Evolutionary conservation across 2,797 vertebrate species (phyloP).

Genomic region (Strix occidentalis): DNA sequence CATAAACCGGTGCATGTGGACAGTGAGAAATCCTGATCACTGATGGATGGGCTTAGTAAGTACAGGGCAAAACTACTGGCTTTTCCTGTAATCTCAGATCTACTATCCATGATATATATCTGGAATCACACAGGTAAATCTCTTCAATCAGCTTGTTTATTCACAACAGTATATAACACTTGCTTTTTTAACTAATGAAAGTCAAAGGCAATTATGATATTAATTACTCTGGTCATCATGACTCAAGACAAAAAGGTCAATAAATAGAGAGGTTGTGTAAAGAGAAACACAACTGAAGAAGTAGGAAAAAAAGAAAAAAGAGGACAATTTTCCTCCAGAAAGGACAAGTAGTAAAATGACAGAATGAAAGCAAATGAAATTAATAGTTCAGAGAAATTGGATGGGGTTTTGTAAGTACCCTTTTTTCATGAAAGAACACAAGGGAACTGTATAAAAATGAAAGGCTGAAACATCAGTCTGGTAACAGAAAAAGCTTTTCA

Average conservation of each 20-base stretch:
- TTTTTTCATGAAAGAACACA: neutral
- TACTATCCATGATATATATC: neutral
- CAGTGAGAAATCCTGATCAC: neutral
- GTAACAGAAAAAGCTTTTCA: constrained; percentile 20
- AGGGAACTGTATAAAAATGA: neutral
- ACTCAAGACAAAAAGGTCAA: neutral
- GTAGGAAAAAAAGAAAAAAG: neutral
- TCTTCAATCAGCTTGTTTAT: neutral
- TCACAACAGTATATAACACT: neutral
- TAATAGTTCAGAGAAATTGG: neutral
- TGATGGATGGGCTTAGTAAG: neutral
- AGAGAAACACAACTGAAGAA: neutral
- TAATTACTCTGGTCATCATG: neutral
- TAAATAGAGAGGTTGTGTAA: neutral
- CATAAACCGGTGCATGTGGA: neutral
- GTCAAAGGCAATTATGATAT: neutral
- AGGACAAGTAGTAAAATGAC: neutral
- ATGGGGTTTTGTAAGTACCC: neutral
- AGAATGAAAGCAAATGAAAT: neutral
- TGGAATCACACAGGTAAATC: neutral
- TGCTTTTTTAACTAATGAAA: neutral
- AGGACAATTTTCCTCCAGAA: neutral
- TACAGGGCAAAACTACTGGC: neutral
- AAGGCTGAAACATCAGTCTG: neutral
- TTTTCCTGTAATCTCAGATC: neutral